Evolutionary conservation across 2,797 vertebrate genomes (phyloP).

Genomic region (Gila robusta): DNA sequence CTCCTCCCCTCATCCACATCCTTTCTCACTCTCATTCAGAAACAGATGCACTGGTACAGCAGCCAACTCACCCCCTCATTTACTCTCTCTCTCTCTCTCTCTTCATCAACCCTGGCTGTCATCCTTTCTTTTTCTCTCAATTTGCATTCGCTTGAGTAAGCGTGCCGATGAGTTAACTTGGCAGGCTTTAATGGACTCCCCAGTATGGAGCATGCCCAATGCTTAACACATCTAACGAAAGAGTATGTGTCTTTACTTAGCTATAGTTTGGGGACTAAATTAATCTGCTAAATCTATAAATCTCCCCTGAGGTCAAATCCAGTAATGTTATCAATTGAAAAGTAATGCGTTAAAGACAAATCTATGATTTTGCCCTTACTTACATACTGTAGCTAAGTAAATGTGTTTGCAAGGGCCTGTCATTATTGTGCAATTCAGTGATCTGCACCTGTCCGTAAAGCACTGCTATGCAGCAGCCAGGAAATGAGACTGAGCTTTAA

Average conservation of each 20-base stretch:
- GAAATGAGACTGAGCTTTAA: neutral
- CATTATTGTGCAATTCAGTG: neutral
- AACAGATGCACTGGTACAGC: conserved; percentile 73
- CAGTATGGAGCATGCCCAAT: conserved; percentile 30
- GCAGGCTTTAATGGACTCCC: conserved; percentile 46
- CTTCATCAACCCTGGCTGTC: conserved; percentile 27
- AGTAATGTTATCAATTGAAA: neutral
- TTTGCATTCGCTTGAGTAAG: conserved; percentile 53
- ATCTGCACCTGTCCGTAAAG: neutral
- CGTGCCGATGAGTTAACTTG: conserved; percentile 49
- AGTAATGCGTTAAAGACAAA: neutral
- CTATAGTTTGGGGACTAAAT: conserved; percentile 15
- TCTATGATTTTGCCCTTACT: neutral
- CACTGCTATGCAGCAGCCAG: neutral
- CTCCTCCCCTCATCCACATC: conserved; percentile 32
- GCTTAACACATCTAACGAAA: conserved; percentile 24
- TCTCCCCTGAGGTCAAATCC: neutral
- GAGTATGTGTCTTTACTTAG: conserved; percentile 26
- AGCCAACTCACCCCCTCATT: conserved; percentile 58
- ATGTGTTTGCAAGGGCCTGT: neutral
- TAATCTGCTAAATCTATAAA: neutral
- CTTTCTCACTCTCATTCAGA: conserved; percentile 72
- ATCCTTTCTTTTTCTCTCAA: conserved; percentile 44
- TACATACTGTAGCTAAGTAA: neutral
- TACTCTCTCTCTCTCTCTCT: conserved; percentile 35